phyloP scores from a whole-genome alignment of 2,888 invertebrate species.

The Cephus spinipes region DNA sequence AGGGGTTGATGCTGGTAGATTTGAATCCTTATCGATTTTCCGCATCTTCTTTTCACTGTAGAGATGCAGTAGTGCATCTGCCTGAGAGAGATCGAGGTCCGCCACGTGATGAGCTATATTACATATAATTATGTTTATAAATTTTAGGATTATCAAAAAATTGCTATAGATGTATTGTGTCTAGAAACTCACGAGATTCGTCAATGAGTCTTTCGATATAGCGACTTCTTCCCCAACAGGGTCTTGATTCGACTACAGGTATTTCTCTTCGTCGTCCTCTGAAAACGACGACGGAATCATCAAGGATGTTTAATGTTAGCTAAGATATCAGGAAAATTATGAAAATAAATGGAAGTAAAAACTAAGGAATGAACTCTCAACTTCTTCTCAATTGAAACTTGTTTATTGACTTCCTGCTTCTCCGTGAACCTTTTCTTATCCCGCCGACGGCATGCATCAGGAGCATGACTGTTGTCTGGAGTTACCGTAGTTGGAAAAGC shows the following conservation, averaged over 20 bases:
- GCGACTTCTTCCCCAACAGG: conserved; percentile 39
- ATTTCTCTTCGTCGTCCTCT: conserved; percentile 31
- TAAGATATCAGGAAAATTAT: neutral
- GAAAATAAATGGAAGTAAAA: neutral
- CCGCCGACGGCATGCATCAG: neutral
- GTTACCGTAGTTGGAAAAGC: neutral
- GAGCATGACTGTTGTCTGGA: neutral
- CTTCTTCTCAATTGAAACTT: neutral
- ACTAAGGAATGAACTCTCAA: neutral
- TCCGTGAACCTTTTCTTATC: neutral
- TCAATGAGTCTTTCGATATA: conserved; percentile 39
- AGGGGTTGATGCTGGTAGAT: conserved; percentile 1
- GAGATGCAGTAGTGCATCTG: conserved; percentile 35
- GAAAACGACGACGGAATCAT: neutral
- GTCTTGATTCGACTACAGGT: conserved; percentile 32
- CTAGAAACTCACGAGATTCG: conserved; percentile 34
- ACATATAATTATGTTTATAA: neutral
- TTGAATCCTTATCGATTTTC: conserved; percentile 10
- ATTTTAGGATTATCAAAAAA: neutral
- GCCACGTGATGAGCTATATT: conserved; percentile 32
- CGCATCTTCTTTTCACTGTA: conserved; percentile 30
- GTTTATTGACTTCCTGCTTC: neutral
- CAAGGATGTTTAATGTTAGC: neutral
- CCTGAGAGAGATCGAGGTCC: conserved; percentile 35
- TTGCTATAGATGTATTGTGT: neutral